Conservation (phyloP, 1,140 invertebrate genomes). For the Pseudoatta argentina region DNA sequence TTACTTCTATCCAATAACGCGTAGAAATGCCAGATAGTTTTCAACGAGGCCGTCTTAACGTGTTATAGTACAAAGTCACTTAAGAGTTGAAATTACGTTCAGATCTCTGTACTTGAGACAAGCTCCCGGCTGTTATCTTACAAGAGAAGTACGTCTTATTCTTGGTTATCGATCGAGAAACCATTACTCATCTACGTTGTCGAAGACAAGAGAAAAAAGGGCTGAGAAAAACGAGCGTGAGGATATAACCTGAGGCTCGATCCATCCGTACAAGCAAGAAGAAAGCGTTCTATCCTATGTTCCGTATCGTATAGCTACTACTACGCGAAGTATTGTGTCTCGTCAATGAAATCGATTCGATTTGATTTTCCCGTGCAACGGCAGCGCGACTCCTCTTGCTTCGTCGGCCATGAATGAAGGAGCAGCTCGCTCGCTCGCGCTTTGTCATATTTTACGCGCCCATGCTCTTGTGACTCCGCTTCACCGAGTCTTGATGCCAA, state of each 20-base stretch:
- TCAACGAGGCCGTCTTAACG: constrained; percentile 13
- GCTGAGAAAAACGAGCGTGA: constrained; percentile 20
- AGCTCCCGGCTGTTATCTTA: constrained; percentile 43
- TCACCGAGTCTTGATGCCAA: constrained; percentile 46
- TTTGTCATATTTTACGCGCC: constrained; percentile 72
- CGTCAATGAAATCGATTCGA: constrained; percentile 67
- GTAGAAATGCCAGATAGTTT: constrained; percentile 25
- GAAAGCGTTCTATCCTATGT: constrained; percentile 31
- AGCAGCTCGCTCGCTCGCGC: constrained; percentile 38
- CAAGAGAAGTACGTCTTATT: constrained; percentile 52
- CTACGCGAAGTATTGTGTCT: constrained; percentile 44
- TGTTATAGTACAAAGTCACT: constrained; percentile 38
- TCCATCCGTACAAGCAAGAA: constrained; percentile 7
- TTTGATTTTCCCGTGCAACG: constrained; percentile 69
- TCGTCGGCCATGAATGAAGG: constrained; percentile 66
- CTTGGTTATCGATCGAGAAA: constrained; percentile 54
- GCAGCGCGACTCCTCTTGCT: constrained; percentile 62
- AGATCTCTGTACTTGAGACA: constrained; percentile 33
- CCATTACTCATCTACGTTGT: constrained; percentile 59
- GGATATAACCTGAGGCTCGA: constrained; percentile 41
- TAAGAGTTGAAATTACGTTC: constrained; percentile 54
- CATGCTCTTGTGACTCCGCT: constrained; percentile 46
- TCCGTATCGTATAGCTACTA: neutral
- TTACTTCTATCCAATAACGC: constrained; percentile 33
- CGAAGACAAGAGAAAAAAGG: constrained; percentile 34